phyloP scores from a whole-genome alignment of 2,113 vertebrate species.

The Xiphophorus hellerii region DNA sequence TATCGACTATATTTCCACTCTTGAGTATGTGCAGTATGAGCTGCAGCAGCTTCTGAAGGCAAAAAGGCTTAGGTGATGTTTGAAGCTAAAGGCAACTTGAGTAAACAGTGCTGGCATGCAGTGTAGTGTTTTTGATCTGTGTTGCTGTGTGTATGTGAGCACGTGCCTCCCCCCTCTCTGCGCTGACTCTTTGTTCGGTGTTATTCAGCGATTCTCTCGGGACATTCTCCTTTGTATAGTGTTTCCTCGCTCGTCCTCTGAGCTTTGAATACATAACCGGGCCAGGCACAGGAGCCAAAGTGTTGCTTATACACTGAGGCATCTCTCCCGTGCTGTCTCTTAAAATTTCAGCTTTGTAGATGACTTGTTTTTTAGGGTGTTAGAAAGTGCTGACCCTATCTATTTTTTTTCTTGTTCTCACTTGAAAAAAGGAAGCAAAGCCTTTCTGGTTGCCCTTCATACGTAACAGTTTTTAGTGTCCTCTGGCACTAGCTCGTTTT shows the following conservation, averaged over 20 bases:
- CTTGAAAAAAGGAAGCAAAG: slow-evolving; percentile 39
- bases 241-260: slow-evolving; percentile 63
- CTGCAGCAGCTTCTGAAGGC: slow-evolving; percentile 33
- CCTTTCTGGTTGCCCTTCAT: slow-evolving; percentile 11
- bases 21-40: slow-evolving; percentile 32
- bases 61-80: slow-evolving; percentile 42
- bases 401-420: slow-evolving; percentile 2
- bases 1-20: slow-evolving; percentile 15
- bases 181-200: slow-evolving; percentile 61
- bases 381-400: slow-evolving; percentile 27
- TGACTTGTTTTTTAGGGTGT: slow-evolving; percentile 9
- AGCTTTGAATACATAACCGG: slow-evolving; percentile 55
- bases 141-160: slow-evolving; percentile 32
- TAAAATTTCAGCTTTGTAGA: slow-evolving; percentile 18
- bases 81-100: slow-evolving; percentile 53
- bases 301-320: slow-evolving; percentile 18
- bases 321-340: slow-evolving; percentile 14
- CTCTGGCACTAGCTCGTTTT: slow-evolving; percentile 8
- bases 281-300: slow-evolving; percentile 42
- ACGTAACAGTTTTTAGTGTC: slow-evolving; percentile 1
- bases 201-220: slow-evolving; percentile 64
- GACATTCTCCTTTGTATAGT: slow-evolving; percentile 70
- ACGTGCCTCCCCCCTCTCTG: slow-evolving; percentile 4
- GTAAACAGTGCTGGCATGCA: slow-evolving; percentile 67
- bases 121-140: slow-evolving; percentile 56